Evolutionary conservation across 1,140 invertebrate genomes (phyloP).

Genomic region (Acromyrmex echinatior): DNA sequence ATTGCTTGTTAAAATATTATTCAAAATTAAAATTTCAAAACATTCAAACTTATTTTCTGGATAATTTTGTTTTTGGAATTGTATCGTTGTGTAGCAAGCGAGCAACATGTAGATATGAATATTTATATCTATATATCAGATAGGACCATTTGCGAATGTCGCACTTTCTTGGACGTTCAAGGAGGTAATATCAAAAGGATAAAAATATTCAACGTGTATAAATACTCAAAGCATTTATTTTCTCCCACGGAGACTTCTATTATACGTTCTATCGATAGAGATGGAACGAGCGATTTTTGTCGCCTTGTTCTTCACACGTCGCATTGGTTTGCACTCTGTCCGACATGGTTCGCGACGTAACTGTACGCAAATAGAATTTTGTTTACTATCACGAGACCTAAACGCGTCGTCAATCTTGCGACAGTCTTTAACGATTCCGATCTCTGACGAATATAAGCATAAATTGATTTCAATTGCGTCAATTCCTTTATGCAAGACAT

Average conservation of each 20-base stretch:
- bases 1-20: too few species aligned
- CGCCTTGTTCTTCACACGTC: neutral
- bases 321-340: neutral
- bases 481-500: neutral
- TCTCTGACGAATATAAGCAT: neutral
- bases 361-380: slow-evolving; percentile 59
- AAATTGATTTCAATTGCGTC: neutral
- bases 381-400: slow-evolving; percentile 29
- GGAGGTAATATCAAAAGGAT: neutral
- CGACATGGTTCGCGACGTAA: slow-evolving; percentile 18
- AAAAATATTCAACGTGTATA: slow-evolving; percentile 5
- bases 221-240: neutral
- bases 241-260: slow-evolving; percentile 4
- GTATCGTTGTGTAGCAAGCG: too few species aligned
- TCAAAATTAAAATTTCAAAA: too few species aligned
- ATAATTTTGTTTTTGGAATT: too few species aligned
- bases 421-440: slow-evolving; percentile 9
- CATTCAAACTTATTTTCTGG: too few species aligned
- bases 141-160: neutral
- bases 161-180: neutral
- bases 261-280: slow-evolving; percentile 1
- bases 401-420: slow-evolving; percentile 33
- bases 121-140: neutral
- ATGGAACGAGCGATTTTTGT: slow-evolving; percentile 10
- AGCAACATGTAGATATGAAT: neutral